Percentiles rank a stretch among this genome's conserved stretches.
phyloP scores from a whole-genome alignment of 2,888 invertebrate genomes.

The Aphidius colemani region DNA sequence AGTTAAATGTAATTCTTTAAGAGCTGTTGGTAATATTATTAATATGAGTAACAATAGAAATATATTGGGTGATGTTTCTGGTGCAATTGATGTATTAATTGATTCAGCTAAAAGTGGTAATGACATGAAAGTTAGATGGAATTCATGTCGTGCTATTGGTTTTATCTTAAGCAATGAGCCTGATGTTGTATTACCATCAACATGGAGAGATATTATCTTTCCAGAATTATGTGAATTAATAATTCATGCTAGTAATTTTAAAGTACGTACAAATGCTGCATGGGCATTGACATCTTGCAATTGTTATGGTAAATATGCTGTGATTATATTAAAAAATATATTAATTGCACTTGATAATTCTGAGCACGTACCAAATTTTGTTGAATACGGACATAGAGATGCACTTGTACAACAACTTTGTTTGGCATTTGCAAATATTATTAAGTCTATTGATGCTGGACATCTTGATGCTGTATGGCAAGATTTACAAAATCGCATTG shows the following conservation, averaged over 20 bases:
- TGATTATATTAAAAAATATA: conserved; percentile 72
- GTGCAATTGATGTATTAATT: conserved; percentile 71
- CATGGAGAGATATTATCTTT: conserved; percentile 67
- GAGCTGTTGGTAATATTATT: conserved; percentile 81
- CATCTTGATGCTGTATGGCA: conserved; percentile 50
- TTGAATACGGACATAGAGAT: conserved; percentile 85
- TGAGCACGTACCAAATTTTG: conserved; percentile 77
- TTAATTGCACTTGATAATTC: conserved; percentile 78
- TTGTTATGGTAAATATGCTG: conserved; percentile 68
- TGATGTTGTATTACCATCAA: conserved; percentile 53
- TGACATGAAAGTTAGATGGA: conserved; percentile 89
- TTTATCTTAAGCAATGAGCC: conserved; percentile 69
- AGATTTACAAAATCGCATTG: conserved; percentile 49
- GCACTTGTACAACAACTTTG: conserved; percentile 85
- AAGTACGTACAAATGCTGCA: conserved; percentile 88
- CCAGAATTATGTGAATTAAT: conserved; percentile 70
- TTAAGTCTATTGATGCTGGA: conserved; percentile 52
- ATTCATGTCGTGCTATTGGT: conserved; percentile 86
- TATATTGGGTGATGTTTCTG: conserved; percentile 64
- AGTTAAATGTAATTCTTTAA: conserved; percentile 79
- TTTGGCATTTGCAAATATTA: conserved; percentile 74
- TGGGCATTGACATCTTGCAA: conserved; percentile 72
- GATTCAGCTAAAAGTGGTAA: conserved; percentile 72
- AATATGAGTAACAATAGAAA: conserved; percentile 64
- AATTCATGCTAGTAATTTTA: conserved; percentile 79